Percentiles rank a stretch among this genome's conserved stretches.
Conservation (phyloP, 2,888 invertebrate species). For the Eupithecia subfuscata region DNA sequence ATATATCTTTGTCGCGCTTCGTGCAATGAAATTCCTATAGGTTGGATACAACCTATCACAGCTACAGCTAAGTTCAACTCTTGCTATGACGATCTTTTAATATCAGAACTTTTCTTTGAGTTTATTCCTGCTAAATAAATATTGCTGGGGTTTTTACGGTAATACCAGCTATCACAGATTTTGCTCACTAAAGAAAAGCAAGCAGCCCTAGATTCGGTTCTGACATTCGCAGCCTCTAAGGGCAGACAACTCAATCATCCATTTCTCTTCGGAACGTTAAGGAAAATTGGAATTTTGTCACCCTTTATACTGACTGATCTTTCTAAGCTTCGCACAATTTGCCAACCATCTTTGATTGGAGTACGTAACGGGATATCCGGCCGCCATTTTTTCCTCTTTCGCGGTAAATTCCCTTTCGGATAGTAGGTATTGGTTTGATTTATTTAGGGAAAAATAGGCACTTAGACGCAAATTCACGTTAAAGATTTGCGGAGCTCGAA, state of each 20-base stretch:
- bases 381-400: conserved; percentile 65
- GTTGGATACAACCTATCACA: too few relatives aligned
- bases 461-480: conserved; percentile 18
- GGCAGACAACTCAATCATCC: conserved; percentile 66
- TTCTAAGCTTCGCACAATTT: conserved; percentile 70
- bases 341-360: conserved; percentile 75
- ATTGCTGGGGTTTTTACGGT: neutral
- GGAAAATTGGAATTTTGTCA: conserved; percentile 76
- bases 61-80: neutral
- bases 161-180: neutral
- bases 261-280: conserved; percentile 58
- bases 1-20: too few relatives aligned
- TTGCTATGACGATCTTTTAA: neutral
- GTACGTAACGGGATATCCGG: conserved; percentile 74
- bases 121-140: neutral
- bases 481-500: conserved; percentile 1
- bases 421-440: conserved; percentile 59
- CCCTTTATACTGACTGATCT: conserved; percentile 72
- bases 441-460: conserved; percentile 47
- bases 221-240: conserved; percentile 43
- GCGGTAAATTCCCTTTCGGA: conserved; percentile 59
- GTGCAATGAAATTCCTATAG: too few relatives aligned
- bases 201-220: conserved; percentile 37
- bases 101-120: neutral
- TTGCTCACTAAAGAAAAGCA: conserved; percentile 6